Percentiles rank a stretch among this genome's conserved stretches.
These are phyloP conservation scores for Calidris pugnax DNA, from an alignment of 2,113 vertebrate species.

Conservation along the genomic window DNA sequence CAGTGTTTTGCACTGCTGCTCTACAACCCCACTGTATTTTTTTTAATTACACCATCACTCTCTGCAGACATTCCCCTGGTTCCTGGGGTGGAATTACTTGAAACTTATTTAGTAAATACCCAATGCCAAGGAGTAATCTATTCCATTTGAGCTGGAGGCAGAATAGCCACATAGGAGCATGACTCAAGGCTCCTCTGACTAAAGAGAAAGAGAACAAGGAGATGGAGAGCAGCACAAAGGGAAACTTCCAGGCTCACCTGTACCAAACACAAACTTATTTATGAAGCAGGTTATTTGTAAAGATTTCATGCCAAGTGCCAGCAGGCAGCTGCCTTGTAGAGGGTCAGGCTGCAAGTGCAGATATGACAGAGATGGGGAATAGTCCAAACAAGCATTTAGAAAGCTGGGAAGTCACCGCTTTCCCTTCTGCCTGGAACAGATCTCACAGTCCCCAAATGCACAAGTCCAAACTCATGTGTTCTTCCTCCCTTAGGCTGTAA, in stretches of 20 bases:
- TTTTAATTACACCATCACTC: slow-evolving; percentile 10
- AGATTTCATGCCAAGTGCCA: neutral
- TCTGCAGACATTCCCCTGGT: neutral
- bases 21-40: neutral
- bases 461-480: neutral
- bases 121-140: neutral
- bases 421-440: neutral
- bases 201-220: neutral
- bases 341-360: neutral
- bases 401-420: neutral
- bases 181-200: neutral
- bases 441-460: neutral
- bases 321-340: neutral
- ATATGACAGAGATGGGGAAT: neutral
- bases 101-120: neutral
- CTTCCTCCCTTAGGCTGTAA: neutral
- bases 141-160: neutral
- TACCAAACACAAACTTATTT: neutral
- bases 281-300: neutral
- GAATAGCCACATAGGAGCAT: neutral
- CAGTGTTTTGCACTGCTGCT: neutral
- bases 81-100: neutral
- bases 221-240: neutral
- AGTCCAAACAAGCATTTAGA: neutral
- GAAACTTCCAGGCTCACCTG: neutral